Evolutionary conservation across 2,113 vertebrate species (phyloP), one percentile per base, ranked within the genome.

Genomic region (Chloropsis cyanopogon): DNA sequence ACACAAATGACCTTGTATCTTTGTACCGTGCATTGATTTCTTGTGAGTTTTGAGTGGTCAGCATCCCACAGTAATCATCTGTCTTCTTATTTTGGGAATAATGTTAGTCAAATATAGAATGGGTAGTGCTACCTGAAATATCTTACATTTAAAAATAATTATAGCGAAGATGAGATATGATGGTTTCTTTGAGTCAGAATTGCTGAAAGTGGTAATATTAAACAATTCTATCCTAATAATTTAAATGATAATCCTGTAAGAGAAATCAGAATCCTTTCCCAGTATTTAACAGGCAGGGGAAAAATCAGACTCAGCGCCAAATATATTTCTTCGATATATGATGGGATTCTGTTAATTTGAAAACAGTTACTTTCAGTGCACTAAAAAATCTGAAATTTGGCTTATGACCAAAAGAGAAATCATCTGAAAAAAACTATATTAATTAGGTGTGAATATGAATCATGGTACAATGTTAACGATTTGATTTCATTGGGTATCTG

Each of bases 31-130:
- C 68, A 97, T 96, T 88, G 94, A 97, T 96, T 92, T 91, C 81
- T 49, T 91, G 12, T 22, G 82, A 82, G 59, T 94, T 95, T 86
- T 96, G 81, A 95, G 86, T 79, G 50, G 83, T 97, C 95, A 95
- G 91, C 92, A 92, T 92, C 65, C 86, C 3, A 1, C 73, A 92
- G 77, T 71, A 61, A 79, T 65, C 25, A 24, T 88, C 41, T 50
- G 7, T 82, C 20, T 46, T 89, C 81, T 94, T 81, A 86, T 95
- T 93, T 95, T 64, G 80, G 91, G 82, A 93, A 70, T 61, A 77
- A 69, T 0, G 4, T 64, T 75, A 41, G 52, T 78, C 72, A 84
- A 68, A 92, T 96, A 91, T 95, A 94, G 90, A 93, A 64, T 70
- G 56, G n/a, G n/a, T 75, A 84, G 19, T 54, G 49, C 49, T 93